These are phyloP conservation scores for Gnathochromis pfefferi DNA, from an alignment of 2,113 vertebrate species.

Conservation along the genomic window DNA sequence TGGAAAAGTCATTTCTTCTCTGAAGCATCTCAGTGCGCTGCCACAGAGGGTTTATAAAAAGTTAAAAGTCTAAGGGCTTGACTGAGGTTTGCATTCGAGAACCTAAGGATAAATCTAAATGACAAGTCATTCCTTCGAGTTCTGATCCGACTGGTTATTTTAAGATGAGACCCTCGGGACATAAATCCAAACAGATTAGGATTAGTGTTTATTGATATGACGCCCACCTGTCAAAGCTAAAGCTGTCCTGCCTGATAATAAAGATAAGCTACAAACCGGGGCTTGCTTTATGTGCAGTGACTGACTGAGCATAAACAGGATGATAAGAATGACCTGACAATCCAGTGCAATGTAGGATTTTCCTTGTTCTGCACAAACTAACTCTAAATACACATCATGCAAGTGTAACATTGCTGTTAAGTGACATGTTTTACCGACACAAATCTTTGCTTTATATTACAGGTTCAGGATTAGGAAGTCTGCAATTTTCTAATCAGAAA, in stretches of 20 bases:
- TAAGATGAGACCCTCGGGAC: neutral
- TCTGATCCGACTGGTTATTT: neutral
- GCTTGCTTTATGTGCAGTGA: neutral
- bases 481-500: neutral
- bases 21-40: neutral
- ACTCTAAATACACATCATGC: neutral
- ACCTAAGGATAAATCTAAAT: conserved; percentile 1
- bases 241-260: neutral
- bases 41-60: conserved; percentile 14
- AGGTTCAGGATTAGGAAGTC: neutral
- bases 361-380: neutral
- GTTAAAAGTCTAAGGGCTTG: conserved; percentile 10
- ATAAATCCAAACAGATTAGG: neutral
- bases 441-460: neutral
- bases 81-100: neutral
- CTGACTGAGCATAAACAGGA: neutral
- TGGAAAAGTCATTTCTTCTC: conserved; percentile 46
- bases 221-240: neutral
- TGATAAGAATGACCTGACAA: neutral
- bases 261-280: neutral
- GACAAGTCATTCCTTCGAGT: neutral
- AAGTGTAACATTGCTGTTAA: neutral
- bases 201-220: neutral
- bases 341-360: neutral
- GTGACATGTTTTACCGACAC: fast-evolving